Conservation (phyloP, 2,888 invertebrate genomes). For the Rapana venosa region DNA sequence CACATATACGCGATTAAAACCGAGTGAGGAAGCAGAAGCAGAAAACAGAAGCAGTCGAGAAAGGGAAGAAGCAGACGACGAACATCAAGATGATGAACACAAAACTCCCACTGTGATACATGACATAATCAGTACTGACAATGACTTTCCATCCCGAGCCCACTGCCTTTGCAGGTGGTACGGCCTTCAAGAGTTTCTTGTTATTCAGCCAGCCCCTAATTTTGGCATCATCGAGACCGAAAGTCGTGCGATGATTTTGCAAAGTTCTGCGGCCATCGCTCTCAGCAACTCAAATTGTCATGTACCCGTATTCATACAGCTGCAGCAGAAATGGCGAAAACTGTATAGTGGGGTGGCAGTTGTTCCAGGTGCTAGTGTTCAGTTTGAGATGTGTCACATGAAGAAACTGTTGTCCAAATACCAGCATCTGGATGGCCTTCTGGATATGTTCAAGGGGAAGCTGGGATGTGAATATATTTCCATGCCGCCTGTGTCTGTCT, state of each 20-base stretch:
- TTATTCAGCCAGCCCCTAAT: conserved; percentile 85
- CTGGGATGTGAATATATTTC: conserved; percentile 80
- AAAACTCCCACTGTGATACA: conserved; percentile 67
- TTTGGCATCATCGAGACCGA: conserved; percentile 77
- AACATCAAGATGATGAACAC: conserved; percentile 60
- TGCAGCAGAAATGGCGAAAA: conserved; percentile 88
- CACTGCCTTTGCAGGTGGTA: conserved; percentile 82
- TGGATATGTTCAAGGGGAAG: conserved; percentile 93
- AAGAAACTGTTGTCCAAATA: conserved; percentile 89
- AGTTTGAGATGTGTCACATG: conserved; percentile 93
- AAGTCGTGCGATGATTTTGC: conserved; percentile 85
- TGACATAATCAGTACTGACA: conserved; percentile 77
- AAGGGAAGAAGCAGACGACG: conserved; percentile 52
- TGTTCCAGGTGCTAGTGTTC: conserved; percentile 87
- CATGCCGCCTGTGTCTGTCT: conserved; percentile 83
- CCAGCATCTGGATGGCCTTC: conserved; percentile 87
- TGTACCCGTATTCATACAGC: conserved; percentile 92
- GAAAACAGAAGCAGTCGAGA: conserved; percentile 49
- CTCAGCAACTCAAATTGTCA: conserved; percentile 88
- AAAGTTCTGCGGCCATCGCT: conserved; percentile 90
- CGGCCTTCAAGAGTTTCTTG: conserved; percentile 89
- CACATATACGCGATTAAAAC: conserved; percentile 67
- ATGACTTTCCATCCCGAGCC: conserved; percentile 83
- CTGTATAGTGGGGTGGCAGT: conserved; percentile 87
- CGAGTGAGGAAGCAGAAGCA: conserved; percentile 29